These are phyloP conservation scores for Erythrocercus mccallii DNA, from an alignment of 2,113 vertebrate genomes.

Conservation along the genomic window DNA sequence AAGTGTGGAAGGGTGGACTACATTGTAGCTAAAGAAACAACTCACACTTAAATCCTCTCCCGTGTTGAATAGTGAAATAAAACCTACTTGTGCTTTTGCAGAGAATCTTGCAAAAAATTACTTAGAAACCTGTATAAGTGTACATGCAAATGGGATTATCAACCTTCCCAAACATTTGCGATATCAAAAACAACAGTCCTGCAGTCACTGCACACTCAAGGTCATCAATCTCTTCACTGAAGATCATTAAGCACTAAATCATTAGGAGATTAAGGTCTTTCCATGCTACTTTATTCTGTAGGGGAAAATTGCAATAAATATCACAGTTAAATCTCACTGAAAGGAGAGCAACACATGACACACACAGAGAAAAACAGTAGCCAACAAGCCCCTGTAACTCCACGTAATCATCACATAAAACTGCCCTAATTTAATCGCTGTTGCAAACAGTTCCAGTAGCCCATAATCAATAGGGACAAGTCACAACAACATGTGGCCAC, in stretches of 20 bases:
- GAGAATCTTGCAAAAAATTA: not conserved
- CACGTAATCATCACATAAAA: not conserved
- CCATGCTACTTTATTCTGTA: not conserved
- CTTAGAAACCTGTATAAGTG: not conserved
- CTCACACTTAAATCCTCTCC: not conserved
- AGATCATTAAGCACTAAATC: not conserved
- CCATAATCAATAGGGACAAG: not conserved
- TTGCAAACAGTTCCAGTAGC: not conserved
- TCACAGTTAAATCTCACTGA: not conserved
- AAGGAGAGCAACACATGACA: not conserved
- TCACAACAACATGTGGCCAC: not conserved
- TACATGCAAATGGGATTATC: not conserved
- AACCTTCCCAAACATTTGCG: not conserved
- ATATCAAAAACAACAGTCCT: not conserved
- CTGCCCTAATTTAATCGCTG: not conserved
- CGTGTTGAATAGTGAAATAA: not conserved
- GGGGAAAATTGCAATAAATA: not conserved
- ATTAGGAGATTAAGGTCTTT: conserved; percentile 27
- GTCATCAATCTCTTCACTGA: conserved; percentile 9
- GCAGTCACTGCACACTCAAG: not conserved
- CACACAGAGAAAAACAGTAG: not conserved
- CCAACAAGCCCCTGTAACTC: not conserved
- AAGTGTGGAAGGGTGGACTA: not conserved
- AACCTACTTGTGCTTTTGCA: not conserved
- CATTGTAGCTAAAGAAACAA: not conserved